A percentile compares a stretch with the other conserved stretches of the same genome.
These are phyloP conservation scores for Meganola albula DNA, from an alignment of 2,888 invertebrate genomes.

Conservation along the genomic window DNA sequence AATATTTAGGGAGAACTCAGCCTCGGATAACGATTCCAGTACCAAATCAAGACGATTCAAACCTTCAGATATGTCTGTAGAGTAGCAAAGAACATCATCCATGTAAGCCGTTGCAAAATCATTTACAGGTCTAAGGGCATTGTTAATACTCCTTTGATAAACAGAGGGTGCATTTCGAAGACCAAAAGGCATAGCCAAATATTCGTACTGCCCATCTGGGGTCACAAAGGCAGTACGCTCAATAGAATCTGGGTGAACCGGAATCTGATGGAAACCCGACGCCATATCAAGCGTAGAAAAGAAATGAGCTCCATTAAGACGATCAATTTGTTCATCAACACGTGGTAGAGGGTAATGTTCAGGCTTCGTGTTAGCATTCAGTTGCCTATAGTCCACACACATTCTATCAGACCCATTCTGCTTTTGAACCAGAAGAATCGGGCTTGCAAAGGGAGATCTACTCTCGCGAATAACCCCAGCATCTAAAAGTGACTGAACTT, in stretches of 20 bases:
- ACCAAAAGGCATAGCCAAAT: conserved; percentile 24
- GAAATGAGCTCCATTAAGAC: conserved; percentile 3
- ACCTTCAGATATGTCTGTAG: neutral
- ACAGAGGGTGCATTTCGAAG: conserved; percentile 13
- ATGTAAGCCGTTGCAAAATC: neutral
- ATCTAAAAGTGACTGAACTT: conserved; percentile 15
- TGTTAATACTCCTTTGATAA: neutral
- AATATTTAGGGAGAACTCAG: neutral
- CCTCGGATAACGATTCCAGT: neutral
- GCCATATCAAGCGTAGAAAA: conserved; percentile 28
- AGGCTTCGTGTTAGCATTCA: conserved; percentile 27
- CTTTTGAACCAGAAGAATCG: neutral
- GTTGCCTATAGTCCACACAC: conserved; percentile 11
- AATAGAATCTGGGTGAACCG: conserved; percentile 13
- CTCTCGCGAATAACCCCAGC: conserved; percentile 23
- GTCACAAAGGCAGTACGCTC: conserved; percentile 20
- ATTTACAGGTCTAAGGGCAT: neutral
- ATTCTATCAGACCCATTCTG: neutral
- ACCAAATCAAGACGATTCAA: neutral
- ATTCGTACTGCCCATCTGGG: conserved; percentile 19
- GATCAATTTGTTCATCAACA: conserved; percentile 3
- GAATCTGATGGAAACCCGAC: conserved; percentile 27
- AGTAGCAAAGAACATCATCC: conserved; percentile 1
- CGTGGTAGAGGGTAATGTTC: conserved; percentile 20
- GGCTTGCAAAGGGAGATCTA: neutral